Base-by-base conservation (phyloP, 2,113 vertebrate genomes). In the Stictonetta naevosa region DNA sequence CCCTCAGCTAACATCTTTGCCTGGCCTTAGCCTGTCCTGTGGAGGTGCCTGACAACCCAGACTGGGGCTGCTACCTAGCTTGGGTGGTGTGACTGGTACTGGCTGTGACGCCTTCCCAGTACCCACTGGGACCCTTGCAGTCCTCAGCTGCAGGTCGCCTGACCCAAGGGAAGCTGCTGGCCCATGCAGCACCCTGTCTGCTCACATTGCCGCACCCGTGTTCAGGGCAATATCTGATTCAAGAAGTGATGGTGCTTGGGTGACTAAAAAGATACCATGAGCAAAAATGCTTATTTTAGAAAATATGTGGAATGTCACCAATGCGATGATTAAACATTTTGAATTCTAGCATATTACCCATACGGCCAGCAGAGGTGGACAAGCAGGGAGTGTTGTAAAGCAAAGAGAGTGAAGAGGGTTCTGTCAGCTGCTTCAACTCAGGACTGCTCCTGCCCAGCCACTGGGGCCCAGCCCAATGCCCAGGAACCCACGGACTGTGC, bases 1-100 rank as follows among this genome's bases (percentile, higher is more conserved):
- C n/a, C 46, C 13, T 20, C 36, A n/a, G 26, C 3, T 0, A 0
- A 25, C 13, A 34, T 26, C 31, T 53, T 33, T 8, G 15, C 22
- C 6, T n/a, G 33, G 11, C 8, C 29, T 50, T 4, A 2, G 1
- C 19, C 55, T 81, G 25, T 9, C 40, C 12, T 73, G 4, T 25
- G 34, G 13, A 38, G 5, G 10, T 72, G 26, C 6, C 33, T 34
- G 11, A 10, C 42, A 26, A 13, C 42, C 11, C 36, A 8, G 31
- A 25, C 46, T 66, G 22, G 6, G 31, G 18, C 28, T 87, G 28
- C 25, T 71, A 16, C 28, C n/a, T 84, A 28, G 4, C 13, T 40
- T 15, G 8, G 13, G 4, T 31, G 13, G 36, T 77, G 29, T 42
- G 63, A 66, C 17, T 9, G 31, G 22, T 11, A 20, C 14, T 33